Base-by-base conservation (phyloP, 2,113 vertebrate genomes). In the Spea bombifrons region DNA sequence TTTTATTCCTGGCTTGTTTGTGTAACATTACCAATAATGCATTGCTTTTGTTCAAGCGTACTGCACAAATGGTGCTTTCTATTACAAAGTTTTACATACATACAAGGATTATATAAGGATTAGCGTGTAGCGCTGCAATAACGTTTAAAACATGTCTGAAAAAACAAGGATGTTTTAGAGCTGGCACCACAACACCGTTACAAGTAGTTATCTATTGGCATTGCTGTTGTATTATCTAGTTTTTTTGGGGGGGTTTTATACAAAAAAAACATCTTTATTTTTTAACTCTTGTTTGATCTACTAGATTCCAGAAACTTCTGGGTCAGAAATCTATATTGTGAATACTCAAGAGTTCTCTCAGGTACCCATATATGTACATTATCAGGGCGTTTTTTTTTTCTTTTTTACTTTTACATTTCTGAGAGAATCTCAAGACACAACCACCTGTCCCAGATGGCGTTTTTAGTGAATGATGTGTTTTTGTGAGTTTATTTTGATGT, bases 221-320 rank as follows among this genome's bases (percentile, higher is more conserved):
- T 63, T 7, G 12, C 12, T 15, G 7, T 8, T 10, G 13, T 45
- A 4, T 75, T 65, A 8, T 55, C 30, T 70, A 70, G 49, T 44
- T 52, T 48, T 47, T 73, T 71, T n/a, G n/a, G n/a, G n/a, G n/a
- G n/a, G n/a, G n/a, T n/a, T 81, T 66, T 75, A 57, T 30, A 30
- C 30, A 30, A 30, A 30, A 30, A 30, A 30, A 30, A 70, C 53
- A 53, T n/a, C 49, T 69, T 43, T 44, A 69, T 73, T 9, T 76
- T 71, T 66, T 79, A 73, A 73, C 16, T 66, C 72, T 67, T 73
- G 64, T 81, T 81, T 59, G 8, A 52, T 67, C 70, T 73, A 49
- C 17, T 30, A 73, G 80, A 82, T 80, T 79, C 76, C 75, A 68
- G 73, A 82, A 57, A 76, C 76, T 75, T 83, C 75, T 76, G 80